Percentiles rank a stretch among this genome's conserved stretches.
phyloP scores from a whole-genome alignment of 2,113 vertebrate species.

The Nestor notabilis region DNA sequence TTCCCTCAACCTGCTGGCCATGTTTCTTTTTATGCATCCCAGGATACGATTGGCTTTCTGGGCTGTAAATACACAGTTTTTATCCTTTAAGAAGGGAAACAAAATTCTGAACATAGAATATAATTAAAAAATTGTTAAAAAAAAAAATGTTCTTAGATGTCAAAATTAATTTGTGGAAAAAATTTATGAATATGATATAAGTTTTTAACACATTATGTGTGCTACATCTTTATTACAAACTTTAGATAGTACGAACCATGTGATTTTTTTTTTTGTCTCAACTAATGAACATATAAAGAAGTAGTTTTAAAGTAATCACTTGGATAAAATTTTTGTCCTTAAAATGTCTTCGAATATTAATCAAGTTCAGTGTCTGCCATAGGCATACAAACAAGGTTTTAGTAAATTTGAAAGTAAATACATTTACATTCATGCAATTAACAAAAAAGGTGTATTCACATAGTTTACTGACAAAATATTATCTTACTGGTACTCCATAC shows the following conservation, averaged over 20 bases:
- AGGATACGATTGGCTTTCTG: background rate
- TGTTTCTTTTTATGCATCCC: accelerated
- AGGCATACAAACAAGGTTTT: background rate
- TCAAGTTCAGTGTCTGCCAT: background rate
- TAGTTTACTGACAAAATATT: background rate
- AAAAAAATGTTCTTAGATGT: background rate
- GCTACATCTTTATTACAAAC: background rate
- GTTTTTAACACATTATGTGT: background rate
- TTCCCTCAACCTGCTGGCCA: accelerated
- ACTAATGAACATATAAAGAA: background rate
- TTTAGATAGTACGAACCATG: background rate
- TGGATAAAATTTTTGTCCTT: background rate
- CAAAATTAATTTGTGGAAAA: background rate
- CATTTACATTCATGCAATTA: background rate
- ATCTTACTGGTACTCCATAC: background rate
- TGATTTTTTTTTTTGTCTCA: background rate
- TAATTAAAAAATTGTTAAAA: background rate
- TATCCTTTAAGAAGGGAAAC: background rate
- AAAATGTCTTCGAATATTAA: background rate
- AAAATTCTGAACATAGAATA: background rate
- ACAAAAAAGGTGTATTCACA: background rate
- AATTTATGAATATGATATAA: background rate
- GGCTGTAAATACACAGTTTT: background rate
- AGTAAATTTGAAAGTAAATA: background rate
- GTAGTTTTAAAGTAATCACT: background rate